Percentiles rank a stretch among this genome's conserved stretches.
Evolutionary conservation across 2,113 vertebrate genomes (phyloP).

Genomic region (Zosterops hypoxanthus): DNA sequence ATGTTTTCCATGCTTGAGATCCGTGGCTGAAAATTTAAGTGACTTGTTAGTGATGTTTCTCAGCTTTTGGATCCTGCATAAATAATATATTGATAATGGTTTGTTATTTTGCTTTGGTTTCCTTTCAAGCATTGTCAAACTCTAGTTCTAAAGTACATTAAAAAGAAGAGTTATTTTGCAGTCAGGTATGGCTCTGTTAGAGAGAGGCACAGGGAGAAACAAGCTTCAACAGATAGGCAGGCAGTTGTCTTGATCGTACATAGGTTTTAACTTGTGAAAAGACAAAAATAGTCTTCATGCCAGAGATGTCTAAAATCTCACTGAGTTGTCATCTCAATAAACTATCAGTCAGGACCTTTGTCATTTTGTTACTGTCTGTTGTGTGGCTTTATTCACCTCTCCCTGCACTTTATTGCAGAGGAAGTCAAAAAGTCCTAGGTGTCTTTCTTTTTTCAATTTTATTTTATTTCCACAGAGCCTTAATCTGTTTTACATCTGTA

Average conservation of each 20-base stretch:
- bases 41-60: conserved; percentile 18
- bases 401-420: neutral
- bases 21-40: conserved; percentile 26
- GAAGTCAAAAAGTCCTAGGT: conserved; percentile 1
- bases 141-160: neutral
- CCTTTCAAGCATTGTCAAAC: conserved; percentile 9
- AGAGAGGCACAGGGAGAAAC: neutral
- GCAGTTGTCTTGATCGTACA: conserved; percentile 13
- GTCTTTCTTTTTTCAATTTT: neutral
- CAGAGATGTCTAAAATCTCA: conserved; percentile 58
- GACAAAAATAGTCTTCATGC: conserved; percentile 4
- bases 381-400: neutral
- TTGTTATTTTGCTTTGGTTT: conserved; percentile 21
- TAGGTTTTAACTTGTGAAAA: conserved; percentile 52
- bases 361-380: neutral
- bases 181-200: neutral
- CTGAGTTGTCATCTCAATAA: conserved; percentile 22
- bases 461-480: conserved; percentile 11
- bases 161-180: conserved; percentile 19
- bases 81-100: conserved; percentile 54
- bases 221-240: conserved; percentile 19
- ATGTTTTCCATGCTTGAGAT: neutral
- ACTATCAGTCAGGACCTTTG: conserved; percentile 32
- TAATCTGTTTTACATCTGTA: conserved; percentile 73
- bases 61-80: conserved; percentile 28